These are phyloP conservation scores for Matsumurasca onukii DNA, from an alignment of 1,140 invertebrate genomes.

Conservation along the genomic window DNA sequence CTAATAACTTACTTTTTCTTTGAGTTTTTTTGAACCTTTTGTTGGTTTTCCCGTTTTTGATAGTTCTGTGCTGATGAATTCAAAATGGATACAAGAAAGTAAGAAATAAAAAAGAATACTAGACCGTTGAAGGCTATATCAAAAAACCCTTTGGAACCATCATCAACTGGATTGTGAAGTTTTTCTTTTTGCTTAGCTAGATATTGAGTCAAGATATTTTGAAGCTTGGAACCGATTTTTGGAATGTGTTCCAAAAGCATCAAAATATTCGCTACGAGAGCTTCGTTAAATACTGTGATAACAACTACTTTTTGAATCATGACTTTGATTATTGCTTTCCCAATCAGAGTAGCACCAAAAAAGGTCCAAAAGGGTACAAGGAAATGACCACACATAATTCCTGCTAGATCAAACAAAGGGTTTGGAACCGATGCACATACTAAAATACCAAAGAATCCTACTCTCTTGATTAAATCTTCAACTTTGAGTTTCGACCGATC, in stretches of 20 bases:
- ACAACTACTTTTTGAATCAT: constrained; percentile 98
- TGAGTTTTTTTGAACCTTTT: not conserved
- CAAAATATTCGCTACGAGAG: constrained; percentile 80
- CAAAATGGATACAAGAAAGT: constrained; percentile 94
- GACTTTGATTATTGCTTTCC: constrained; percentile 99
- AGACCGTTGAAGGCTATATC: constrained; percentile 88
- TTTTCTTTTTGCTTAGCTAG: constrained; percentile 86
- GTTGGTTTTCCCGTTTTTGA: constrained; percentile 73
- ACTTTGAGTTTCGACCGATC: constrained; percentile 83
- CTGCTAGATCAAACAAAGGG: constrained; percentile 97
- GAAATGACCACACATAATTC: constrained; percentile 98
- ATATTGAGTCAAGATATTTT: constrained; percentile 85
- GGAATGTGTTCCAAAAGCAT: constrained; percentile 74
- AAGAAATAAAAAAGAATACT: constrained; percentile 89
- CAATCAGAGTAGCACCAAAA: constrained; percentile 97
- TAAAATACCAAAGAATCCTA: constrained; percentile 97
- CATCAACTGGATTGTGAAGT: constrained; percentile 68
- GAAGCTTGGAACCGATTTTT: constrained; percentile 75
- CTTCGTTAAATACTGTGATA: constrained; percentile 95
- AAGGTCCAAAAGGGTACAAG: constrained; percentile 99
- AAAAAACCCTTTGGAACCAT: constrained; percentile 63
- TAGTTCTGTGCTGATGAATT: constrained; percentile 97
- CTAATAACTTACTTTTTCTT: too few relatives aligned
- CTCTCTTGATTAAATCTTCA: constrained; percentile 90
- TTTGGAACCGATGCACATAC: constrained; percentile 99